These are phyloP conservation scores for Herpailurus yagouaroundi DNA, from an alignment of 2,113 vertebrate genomes.

Conservation along the genomic window DNA sequence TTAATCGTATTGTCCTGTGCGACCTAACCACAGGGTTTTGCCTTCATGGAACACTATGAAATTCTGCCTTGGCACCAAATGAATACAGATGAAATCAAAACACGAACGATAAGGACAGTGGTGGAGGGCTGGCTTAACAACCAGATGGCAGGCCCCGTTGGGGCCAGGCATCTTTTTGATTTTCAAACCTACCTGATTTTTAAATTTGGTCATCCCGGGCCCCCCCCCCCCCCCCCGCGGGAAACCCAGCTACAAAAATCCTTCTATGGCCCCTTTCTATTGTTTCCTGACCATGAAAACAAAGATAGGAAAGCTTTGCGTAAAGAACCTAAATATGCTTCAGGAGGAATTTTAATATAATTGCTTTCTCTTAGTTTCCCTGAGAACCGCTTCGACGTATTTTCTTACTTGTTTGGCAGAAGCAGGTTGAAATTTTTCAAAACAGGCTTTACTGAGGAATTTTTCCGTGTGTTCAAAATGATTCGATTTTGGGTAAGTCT, in stretches of 20 bases:
- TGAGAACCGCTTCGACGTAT: background rate
- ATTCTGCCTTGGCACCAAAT: background rate
- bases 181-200: background rate
- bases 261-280: background rate
- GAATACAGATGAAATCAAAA: background rate
- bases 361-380: constrained; percentile 9
- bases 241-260: background rate
- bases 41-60: background rate
- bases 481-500: background rate
- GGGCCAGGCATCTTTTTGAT: background rate
- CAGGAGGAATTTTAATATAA: constrained; percentile 7
- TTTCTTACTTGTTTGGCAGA: background rate
- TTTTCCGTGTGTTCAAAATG: background rate
- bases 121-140: background rate
- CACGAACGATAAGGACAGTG: background rate
- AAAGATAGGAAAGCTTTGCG: constrained; percentile 44
- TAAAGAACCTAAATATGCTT: background rate
- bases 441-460: background rate
- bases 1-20: background rate
- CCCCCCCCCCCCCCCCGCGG: background rate
- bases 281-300: background rate
- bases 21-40: background rate
- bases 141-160: background rate
- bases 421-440: background rate
- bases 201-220: background rate